These are phyloP conservation scores for Eolophus roseicapilla DNA, from an alignment of 2,113 vertebrate genomes.

Conservation along the genomic window DNA sequence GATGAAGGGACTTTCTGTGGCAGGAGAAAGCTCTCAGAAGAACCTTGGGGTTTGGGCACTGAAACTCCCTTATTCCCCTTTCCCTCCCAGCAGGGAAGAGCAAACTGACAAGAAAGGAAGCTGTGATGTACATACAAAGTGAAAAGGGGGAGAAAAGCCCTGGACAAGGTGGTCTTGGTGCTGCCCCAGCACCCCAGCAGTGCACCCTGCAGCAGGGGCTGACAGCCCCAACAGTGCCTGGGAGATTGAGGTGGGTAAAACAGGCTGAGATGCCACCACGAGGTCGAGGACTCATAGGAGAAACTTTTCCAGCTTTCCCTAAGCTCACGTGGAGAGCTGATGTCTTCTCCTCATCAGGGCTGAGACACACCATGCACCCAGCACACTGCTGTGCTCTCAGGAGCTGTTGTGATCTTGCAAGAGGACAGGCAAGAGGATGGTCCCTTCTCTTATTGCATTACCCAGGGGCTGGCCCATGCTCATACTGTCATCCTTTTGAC, in stretches of 20 bases:
- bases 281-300: not conserved
- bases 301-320: not conserved
- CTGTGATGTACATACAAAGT: not conserved
- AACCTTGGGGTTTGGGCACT: not conserved
- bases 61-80: not conserved
- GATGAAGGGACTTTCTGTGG: not conserved
- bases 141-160: not conserved
- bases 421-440: not conserved
- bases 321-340: not conserved
- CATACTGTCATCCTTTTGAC: not conserved
- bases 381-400: accelerated
- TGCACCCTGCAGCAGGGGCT: accelerated
- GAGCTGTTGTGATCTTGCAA: not conserved
- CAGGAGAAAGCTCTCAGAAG: not conserved
- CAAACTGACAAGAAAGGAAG: not conserved
- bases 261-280: not conserved
- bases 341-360: not conserved
- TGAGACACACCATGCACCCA: accelerated
- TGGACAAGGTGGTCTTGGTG: accelerated
- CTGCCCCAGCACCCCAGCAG: accelerated
- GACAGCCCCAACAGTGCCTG: accelerated
- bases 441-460: accelerated
- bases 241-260: not conserved
- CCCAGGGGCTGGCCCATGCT: not conserved
- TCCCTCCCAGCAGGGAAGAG: not conserved